These are phyloP conservation scores for Ptychadena robeensis DNA, from an alignment of 2,797 vertebrate genomes.

Conservation along the genomic window DNA sequence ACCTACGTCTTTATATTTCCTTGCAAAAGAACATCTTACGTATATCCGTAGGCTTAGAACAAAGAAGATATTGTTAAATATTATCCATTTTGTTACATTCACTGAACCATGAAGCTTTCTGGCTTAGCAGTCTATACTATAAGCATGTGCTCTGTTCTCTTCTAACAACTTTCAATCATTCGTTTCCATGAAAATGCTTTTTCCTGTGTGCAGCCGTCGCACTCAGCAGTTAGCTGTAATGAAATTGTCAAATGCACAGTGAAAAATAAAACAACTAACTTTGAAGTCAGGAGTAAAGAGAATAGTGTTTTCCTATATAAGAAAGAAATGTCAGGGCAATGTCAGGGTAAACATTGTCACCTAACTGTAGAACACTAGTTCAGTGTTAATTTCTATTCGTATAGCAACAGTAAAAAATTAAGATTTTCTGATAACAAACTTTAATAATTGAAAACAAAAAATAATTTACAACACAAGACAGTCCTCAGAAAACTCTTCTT, in stretches of 20 bases:
- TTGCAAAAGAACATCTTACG: constrained; percentile 4
- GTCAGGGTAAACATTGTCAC: not conserved
- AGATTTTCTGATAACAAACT: no score
- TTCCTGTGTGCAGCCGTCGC: not conserved
- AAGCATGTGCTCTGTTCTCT: constrained; percentile 26
- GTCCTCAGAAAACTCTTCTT: no score
- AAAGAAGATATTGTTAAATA: constrained; percentile 21
- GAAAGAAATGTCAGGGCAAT: not conserved
- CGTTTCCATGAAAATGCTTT: constrained; percentile 22
- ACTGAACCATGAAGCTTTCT: constrained; percentile 15
- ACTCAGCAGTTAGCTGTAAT: constrained; percentile 13
- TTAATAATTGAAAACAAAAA: no score
- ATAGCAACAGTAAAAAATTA: no score
- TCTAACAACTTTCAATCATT: constrained; percentile 21
- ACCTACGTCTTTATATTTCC: not conserved
- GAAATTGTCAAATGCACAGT: constrained; percentile 38
- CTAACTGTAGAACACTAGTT: not conserved
- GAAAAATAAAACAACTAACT: constrained; percentile 7
- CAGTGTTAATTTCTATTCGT: no score
- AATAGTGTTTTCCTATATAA: not conserved
- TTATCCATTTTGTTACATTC: not conserved
- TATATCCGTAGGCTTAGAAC: constrained; percentile 1
- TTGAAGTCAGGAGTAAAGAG: not conserved
- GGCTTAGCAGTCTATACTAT: constrained; percentile 13
- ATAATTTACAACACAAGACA: no score